Evolutionary conservation across 2,888 invertebrate species (phyloP).

Genomic region (Diaphora mendica): DNA sequence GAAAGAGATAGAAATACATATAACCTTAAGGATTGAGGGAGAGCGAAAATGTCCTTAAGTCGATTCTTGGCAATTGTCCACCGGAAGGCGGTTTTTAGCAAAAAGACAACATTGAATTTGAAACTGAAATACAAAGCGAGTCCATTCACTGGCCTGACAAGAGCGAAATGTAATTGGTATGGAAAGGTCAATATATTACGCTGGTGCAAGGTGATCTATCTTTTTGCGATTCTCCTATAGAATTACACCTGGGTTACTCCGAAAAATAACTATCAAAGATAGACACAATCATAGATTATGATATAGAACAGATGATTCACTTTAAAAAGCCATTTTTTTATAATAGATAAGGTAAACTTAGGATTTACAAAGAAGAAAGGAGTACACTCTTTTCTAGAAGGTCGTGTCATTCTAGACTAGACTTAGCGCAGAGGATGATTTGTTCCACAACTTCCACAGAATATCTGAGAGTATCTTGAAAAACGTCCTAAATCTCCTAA

Average conservation of each 20-base stretch:
- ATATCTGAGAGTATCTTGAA: no score
- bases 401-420: no score
- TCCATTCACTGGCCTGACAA: constrained; percentile 74
- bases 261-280: neutral
- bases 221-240: constrained; percentile 42
- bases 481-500: no score
- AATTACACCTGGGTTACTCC: neutral
- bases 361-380: no score
- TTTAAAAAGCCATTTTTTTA: neutral
- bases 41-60: constrained; percentile 68
- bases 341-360: no score
- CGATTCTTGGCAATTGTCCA: constrained; percentile 85
- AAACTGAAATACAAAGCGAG: constrained; percentile 80
- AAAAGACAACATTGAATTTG: constrained; percentile 75
- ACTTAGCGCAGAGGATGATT: no score
- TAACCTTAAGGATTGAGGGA: constrained; percentile 45
- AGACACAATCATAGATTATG: neutral
- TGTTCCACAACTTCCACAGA: neutral
- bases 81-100: constrained; percentile 82
- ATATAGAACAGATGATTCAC: neutral
- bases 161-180: constrained; percentile 69
- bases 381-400: no score
- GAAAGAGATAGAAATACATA: constrained; percentile 63
- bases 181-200: constrained; percentile 64
- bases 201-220: constrained; percentile 37